These are phyloP conservation scores for Coreius guichenoti DNA, from an alignment of 2,797 vertebrate species.

Conservation along the genomic window DNA sequence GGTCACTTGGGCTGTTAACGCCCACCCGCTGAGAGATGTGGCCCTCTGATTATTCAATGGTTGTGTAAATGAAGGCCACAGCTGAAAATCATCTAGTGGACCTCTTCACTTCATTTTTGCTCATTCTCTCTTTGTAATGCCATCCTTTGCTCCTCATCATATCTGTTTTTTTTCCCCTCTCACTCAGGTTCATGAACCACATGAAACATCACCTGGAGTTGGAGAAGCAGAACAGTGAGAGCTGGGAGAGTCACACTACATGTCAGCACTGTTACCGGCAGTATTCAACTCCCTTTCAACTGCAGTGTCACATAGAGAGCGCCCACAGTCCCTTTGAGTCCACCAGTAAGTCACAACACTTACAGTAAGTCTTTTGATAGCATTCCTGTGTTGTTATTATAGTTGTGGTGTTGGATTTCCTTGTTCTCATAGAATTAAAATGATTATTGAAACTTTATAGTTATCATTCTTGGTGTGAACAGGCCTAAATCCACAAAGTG, in stretches of 20 bases:
- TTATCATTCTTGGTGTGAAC: not conserved
- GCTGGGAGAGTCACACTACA: conserved; percentile 98
- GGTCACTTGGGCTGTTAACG: not conserved
- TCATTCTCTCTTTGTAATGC: not conserved
- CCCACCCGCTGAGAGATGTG: not conserved
- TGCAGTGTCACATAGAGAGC: conserved; percentile 98
- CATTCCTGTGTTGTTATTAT: not conserved
- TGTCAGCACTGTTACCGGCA: conserved; percentile 98
- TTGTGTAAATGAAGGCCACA: not conserved
- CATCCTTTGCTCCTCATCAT: not conserved
- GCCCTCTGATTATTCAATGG: not conserved
- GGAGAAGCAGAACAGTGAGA: conserved; percentile 98
- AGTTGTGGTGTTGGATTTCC: not conserved
- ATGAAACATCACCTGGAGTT: conserved; percentile 99
- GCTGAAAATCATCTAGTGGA: not conserved
- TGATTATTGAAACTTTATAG: not conserved
- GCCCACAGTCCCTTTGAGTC: conserved; percentile 94
- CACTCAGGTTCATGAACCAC: conserved; percentile 97
- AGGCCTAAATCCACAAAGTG: not conserved
- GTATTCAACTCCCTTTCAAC: conserved; percentile 96
- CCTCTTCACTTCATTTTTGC: not conserved
- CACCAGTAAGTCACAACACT: conserved; percentile 82
- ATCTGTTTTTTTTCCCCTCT: conserved; percentile 8
- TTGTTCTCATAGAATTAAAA: not conserved
- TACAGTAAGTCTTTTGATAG: not conserved